Evolutionary conservation across 2,113 vertebrate genomes (phyloP).

Genomic region (Euleptes europaea): DNA sequence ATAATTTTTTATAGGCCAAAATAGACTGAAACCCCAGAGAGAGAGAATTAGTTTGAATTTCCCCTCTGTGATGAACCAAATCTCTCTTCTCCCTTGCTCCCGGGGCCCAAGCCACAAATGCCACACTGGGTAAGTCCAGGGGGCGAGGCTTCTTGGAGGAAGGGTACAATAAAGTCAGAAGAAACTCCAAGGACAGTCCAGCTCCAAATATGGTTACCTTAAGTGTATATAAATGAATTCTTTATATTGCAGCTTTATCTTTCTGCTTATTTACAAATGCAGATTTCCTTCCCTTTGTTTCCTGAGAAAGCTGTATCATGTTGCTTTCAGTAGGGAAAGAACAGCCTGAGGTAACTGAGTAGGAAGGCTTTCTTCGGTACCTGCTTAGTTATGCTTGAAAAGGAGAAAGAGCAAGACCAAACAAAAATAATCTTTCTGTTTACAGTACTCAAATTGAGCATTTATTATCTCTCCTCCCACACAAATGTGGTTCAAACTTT

Average conservation of each 20-base stretch:
- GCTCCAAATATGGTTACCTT: not conserved
- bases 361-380: not conserved
- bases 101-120: no score
- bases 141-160: no score
- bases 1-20: no score
- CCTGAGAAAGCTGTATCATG: slow-evolving; percentile 14
- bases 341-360: slow-evolving; percentile 32
- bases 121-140: no score
- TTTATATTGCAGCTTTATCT: not conserved
- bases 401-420: slow-evolving; percentile 18
- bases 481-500: not conserved
- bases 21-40: no score
- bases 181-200: not conserved
- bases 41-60: no score
- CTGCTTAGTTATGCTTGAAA: slow-evolving; percentile 20
- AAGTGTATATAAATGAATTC: not conserved
- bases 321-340: slow-evolving; percentile 17
- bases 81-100: no score
- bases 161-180: no score
- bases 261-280: slow-evolving; percentile 48
- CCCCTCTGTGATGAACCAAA: no score
- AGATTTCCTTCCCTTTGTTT: slow-evolving; percentile 35
- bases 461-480: slow-evolving; percentile 37
- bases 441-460: slow-evolving; percentile 19
- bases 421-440: slow-evolving; percentile 16